These are phyloP conservation scores for Adoxophyes honmai DNA, from an alignment of 1,140 invertebrate species.

Conservation along the genomic window DNA sequence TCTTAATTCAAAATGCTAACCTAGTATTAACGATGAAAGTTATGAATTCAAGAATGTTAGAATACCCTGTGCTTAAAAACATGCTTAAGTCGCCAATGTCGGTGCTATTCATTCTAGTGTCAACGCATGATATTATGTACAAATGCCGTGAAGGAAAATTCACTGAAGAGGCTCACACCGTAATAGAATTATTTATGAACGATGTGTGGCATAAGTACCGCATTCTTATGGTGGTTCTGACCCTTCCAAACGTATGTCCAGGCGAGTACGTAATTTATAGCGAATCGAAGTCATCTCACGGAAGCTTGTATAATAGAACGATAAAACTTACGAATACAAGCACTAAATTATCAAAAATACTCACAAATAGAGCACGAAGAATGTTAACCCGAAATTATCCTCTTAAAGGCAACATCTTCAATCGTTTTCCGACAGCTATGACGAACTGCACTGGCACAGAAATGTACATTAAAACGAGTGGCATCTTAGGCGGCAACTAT, in stretches of 20 bases:
- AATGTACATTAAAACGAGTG: slow-evolving; percentile 17
- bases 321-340: slow-evolving; percentile 3
- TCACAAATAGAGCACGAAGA: not conserved
- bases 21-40: slow-evolving; percentile 16
- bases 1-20: slow-evolving; percentile 4
- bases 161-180: not conserved
- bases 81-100: slow-evolving; percentile 22
- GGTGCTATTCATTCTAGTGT: slow-evolving; percentile 23
- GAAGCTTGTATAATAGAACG: slow-evolving; percentile 25
- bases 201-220: slow-evolving; percentile 27
- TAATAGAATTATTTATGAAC: slow-evolving; percentile 28
- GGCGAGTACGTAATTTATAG: slow-evolving; percentile 23
- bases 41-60: slow-evolving; percentile 3
- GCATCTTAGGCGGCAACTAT: slow-evolving; percentile 17
- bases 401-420: slow-evolving; percentile 27
- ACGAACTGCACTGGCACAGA: slow-evolving; percentile 20
- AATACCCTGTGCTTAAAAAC: not conserved
- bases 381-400: slow-evolving; percentile 25
- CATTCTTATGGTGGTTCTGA: slow-evolving; percentile 19
- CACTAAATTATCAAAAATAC: not conserved
- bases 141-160: slow-evolving; percentile 26
- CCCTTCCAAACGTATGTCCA: slow-evolving; percentile 27
- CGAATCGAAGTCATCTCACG: slow-evolving; percentile 17
- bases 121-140: slow-evolving; percentile 11
- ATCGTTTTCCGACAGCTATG: slow-evolving; percentile 32